Base-by-base conservation (phyloP, 2,797 vertebrate genomes). In the Cirrhinus molitorella region DNA sequence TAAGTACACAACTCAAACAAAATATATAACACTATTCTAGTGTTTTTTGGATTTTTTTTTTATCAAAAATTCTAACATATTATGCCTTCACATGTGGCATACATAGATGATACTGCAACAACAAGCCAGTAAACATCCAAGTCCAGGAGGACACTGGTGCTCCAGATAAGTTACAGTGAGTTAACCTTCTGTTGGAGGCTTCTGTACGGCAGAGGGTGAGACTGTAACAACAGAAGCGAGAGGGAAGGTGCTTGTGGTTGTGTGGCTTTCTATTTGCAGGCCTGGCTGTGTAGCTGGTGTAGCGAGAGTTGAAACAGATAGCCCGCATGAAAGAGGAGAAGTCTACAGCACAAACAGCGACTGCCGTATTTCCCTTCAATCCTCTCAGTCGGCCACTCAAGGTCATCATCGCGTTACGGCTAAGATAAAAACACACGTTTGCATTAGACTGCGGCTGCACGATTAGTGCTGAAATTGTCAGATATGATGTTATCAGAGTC, bases 241-340 rank as follows among this genome's bases (percentile, higher is more conserved):
- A 68, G 77, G 61, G 79, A 82, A 70, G 59, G 77, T 77, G 77
- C 79, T 75, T 86, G 88, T 59, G 85, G 78, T 84, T 83, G 68
- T 87, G 88, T 53, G 86, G 80, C 67, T 88, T 89, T 89, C 83
- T 89, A 83, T 90, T 89, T 88, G 85, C 80, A 86, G 86, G 80
- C 66, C 72, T 45, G 80, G 43, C 72, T 87, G 83, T 88, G 88
- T 87, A 78, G 84, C 82, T 73, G 83, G 77, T 86, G 87, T 83
- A 87, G 79, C 13, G 43, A 82, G 78, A 82, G 49, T 75, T 87
- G 86, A 82, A 90, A 88, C 59, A 31, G 83, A 88, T 86, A 87
- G 83, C 85, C 84, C 70, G 65, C 78, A 63, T 89, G 86, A 87
- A 90, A 90, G 76, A 67, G 5, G 83, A 88, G 85, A 89, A 81